These are phyloP conservation scores for Pachypanchax playfairii DNA, from an alignment of 2,113 vertebrate species.

Conservation along the genomic window DNA sequence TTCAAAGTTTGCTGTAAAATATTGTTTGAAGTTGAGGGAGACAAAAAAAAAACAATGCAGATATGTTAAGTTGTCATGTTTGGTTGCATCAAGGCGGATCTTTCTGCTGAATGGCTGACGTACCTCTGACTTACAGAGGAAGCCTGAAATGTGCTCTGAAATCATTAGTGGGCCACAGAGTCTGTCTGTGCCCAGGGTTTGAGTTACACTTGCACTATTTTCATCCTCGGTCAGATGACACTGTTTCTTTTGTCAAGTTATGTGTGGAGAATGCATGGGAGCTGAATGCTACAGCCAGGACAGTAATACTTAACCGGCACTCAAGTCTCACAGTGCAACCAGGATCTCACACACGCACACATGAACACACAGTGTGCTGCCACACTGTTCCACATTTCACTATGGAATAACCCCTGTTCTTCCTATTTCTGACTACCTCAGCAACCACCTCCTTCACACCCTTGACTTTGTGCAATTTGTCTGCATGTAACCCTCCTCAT, in stretches of 20 bases:
- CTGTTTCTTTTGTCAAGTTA: conserved; percentile 81
- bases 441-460: conserved; percentile 41
- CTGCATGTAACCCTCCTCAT: conserved; percentile 84
- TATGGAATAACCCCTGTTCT: conserved; percentile 46
- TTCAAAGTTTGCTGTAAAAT: conserved; percentile 54
- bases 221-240: conserved; percentile 83
- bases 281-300: conserved; percentile 65
- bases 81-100: conserved; percentile 60
- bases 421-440: conserved; percentile 63
- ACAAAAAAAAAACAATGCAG: conserved; percentile 60
- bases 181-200: conserved; percentile 72
- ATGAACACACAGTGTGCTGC: conserved; percentile 42
- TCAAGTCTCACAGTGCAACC: conserved; percentile 62
- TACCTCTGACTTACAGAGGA: conserved; percentile 69
- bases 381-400: conserved; percentile 37
- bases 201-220: conserved; percentile 83
- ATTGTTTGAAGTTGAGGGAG: conserved; percentile 31
- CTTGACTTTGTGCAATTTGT: conserved; percentile 80
- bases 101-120: conserved; percentile 61
- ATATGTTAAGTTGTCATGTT: conserved; percentile 72
- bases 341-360: conserved; percentile 35
- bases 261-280: conserved; percentile 78
- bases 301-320: conserved; percentile 65
- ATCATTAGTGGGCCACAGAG: conserved; percentile 79
- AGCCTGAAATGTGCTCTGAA: conserved; percentile 76